A percentile compares a stretch with the other conserved stretches of the same genome.
phyloP scores from a whole-genome alignment of 2,888 invertebrate genomes.

The Eilema caniola region DNA sequence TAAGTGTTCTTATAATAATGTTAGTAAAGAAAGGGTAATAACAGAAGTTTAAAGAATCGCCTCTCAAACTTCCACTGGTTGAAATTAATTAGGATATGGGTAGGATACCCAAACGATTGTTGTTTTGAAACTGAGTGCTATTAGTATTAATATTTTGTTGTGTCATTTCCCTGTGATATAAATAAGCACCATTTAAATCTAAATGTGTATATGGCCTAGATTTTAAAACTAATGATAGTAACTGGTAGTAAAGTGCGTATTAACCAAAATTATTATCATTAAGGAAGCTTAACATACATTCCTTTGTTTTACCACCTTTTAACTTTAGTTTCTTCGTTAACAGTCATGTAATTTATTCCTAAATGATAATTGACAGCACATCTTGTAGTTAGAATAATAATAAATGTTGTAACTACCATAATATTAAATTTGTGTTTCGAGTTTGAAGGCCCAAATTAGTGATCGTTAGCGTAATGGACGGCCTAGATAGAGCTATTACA shows the following conservation, averaged over 20 bases:
- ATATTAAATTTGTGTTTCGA: constrained; percentile 45
- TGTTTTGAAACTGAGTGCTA: no score
- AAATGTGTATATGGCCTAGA: no score
- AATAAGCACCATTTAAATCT: no score
- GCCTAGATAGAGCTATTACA: constrained; percentile 77
- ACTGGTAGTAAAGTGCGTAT: constrained; percentile 5
- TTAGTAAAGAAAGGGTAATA: no score
- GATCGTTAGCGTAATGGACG: constrained; percentile 79
- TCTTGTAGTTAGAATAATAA: constrained; percentile 26
- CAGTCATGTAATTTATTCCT: constrained; percentile 26
- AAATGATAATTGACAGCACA: constrained; percentile 42
- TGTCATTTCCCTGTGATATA: no score
- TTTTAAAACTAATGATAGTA: no score
- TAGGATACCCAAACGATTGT: no score
- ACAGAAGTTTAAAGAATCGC: no score
- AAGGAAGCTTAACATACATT: constrained; percentile 21
- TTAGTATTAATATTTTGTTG: no score
- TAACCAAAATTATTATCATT: constrained; percentile 22
- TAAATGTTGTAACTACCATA: constrained; percentile 32
- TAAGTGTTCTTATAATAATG: no score
- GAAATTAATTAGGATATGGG: no score
- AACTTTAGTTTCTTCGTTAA: constrained; percentile 19
- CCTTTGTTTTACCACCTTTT: constrained; percentile 25
- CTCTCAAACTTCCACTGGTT: no score
- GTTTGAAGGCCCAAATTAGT: constrained; percentile 69